Base-by-base conservation (phyloP, 2,888 invertebrate genomes). In the Palloptera scutellata region DNA sequence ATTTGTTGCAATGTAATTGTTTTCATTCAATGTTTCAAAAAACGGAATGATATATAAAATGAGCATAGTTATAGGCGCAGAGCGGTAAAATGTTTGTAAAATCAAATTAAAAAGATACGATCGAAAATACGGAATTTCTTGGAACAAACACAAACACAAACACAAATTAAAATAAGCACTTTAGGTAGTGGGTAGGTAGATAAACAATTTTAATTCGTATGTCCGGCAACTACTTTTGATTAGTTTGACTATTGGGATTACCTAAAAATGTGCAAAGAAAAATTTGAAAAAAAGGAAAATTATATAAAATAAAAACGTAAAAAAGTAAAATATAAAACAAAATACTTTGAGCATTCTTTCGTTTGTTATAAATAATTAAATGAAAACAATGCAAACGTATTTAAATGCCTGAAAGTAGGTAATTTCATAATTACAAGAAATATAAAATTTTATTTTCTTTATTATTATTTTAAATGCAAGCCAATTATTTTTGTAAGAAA, bases 231-330 rank as follows among this genome's bases (percentile, higher is more conserved):
- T 85, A 84, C 76, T 83, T 83, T 76, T 77, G 76, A 80, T 84
- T 84, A 83, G 82, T 81, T 78, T 84, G 81, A 82, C 79, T 84
- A 82, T 81, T 79, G 74, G 82, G 84, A 77, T 83, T 84, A 76
- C 84, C 82, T 83, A 85, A 74, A 80, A 60, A 70, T 63, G 66
- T 30, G 30, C 30, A 30, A 30, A 30, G 30, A 30, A 30, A 30
- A 30, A 54, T n/a, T n/a, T n/a, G 68, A 63, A 64, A 63, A 61
- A 19, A 15, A 62, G 72, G 53, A 55, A 19, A 59, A 69, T 63
- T 66, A 63, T 54, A 61, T 66, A 61, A 12, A 66, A 63, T 55
- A 52, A 65, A 53, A 52, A 42, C 12, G 65, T 43, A 60, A 15
- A 17, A 12, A 67, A 53, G 61, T 40, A 12, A n/a, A 55, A 45